Conservation (phyloP, 1,140 invertebrate species). For the Caenorhabditis brenneri region DNA sequence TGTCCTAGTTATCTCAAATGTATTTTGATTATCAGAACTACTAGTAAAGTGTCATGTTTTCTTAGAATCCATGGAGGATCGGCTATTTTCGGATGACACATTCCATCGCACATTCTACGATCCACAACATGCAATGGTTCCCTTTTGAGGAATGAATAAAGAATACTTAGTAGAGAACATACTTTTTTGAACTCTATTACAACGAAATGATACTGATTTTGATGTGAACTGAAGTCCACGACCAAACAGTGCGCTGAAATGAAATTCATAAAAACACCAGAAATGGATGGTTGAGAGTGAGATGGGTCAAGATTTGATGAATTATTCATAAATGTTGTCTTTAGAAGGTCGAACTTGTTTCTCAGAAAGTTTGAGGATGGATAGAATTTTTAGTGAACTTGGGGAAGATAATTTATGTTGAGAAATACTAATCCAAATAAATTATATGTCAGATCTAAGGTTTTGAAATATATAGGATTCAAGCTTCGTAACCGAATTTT, state of each 20-base stretch:
- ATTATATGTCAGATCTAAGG: too few species aligned
- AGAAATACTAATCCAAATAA: neutral
- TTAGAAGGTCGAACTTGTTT: neutral
- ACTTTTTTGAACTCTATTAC: too few species aligned
- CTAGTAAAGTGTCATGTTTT: neutral
- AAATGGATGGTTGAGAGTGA: neutral
- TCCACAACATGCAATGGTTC: neutral
- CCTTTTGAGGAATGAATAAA: neutral
- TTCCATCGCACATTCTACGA: neutral
- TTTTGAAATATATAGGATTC: too few species aligned
- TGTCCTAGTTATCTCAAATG: too few species aligned
- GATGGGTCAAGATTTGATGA: neutral
- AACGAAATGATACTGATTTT: too few species aligned
- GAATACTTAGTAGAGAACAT: too few species aligned
- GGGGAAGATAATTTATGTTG: neutral
- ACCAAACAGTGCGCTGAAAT: too few species aligned
- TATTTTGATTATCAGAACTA: neutral
- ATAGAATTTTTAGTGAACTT: neutral
- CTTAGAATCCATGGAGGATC: neutral
- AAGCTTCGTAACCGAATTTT: too few species aligned
- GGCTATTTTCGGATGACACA: neutral
- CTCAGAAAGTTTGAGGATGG: neutral
- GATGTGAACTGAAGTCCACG: too few species aligned
- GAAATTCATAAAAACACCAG: neutral
- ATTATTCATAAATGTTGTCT: constrained; percentile 13